These are phyloP conservation scores for Tuberolachnus salignus DNA, from an alignment of 2,888 invertebrate genomes.

Conservation along the genomic window DNA sequence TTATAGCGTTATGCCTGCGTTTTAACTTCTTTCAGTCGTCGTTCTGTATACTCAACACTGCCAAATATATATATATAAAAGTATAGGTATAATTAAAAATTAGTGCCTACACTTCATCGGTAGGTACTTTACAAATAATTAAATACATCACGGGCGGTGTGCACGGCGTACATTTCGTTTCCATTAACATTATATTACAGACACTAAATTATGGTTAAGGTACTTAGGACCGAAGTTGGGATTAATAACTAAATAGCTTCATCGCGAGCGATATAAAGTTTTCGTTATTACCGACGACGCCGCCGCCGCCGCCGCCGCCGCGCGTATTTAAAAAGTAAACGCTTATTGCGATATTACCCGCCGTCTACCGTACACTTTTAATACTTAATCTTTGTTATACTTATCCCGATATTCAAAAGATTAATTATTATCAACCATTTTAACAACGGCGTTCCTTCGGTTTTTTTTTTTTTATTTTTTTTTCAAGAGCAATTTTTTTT, in stretches of 20 bases:
- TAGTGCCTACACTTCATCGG: constrained; percentile 4
- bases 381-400: too few species aligned
- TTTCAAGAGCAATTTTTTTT: too few species aligned
- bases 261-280: constrained; percentile 41
- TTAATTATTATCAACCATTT: too few species aligned
- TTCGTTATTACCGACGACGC: constrained; percentile 1
- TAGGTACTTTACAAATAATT: constrained; percentile 41
- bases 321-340: constrained; percentile 12
- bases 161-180: constrained; percentile 31
- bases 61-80: too few species aligned
- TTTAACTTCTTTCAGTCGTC: too few species aligned
- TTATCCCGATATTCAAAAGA: too few species aligned
- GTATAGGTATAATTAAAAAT: constrained; percentile 31
- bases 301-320: too few species aligned
- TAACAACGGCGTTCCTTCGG: too few species aligned
- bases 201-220: constrained; percentile 38
- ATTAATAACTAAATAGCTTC: constrained; percentile 41
- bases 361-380: too few species aligned
- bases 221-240: constrained; percentile 35
- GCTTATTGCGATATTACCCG: constrained; percentile 13
- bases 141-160: constrained; percentile 22
- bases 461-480: too few species aligned
- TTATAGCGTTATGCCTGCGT: too few species aligned
- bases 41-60: too few species aligned
- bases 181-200: constrained; percentile 37